phyloP scores from a whole-genome alignment of 2,888 invertebrate genomes.

The Erannis defoliaria region DNA sequence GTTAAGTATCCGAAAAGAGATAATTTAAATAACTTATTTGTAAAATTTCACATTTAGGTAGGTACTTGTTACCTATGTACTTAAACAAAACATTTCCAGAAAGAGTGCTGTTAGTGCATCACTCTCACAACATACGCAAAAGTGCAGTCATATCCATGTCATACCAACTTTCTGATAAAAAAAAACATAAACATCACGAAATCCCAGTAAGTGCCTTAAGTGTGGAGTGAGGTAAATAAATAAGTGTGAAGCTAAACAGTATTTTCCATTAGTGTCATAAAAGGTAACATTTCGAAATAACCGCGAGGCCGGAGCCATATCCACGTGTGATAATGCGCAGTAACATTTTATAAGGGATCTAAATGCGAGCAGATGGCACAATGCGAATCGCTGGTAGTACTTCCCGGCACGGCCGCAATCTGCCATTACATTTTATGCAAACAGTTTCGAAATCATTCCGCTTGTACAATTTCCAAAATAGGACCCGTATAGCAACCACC shows the following conservation, averaged over 20 bases:
- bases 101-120: not conserved
- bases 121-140: not conserved
- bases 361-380: slow-evolving; percentile 84
- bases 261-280: slow-evolving; percentile 83
- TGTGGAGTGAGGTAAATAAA: slow-evolving; percentile 65
- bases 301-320: slow-evolving; percentile 72
- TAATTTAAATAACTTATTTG: too few relatives aligned
- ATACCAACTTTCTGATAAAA: slow-evolving; percentile 2
- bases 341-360: slow-evolving; percentile 86
- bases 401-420: slow-evolving; percentile 78
- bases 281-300: slow-evolving; percentile 80
- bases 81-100: not conserved
- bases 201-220: slow-evolving; percentile 45
- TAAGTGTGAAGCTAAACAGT: slow-evolving; percentile 73
- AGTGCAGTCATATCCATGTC: not conserved
- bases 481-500: slow-evolving; percentile 34
- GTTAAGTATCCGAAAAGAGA: too few relatives aligned
- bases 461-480: slow-evolving; percentile 67
- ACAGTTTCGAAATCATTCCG: slow-evolving; percentile 75
- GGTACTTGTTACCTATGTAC: too few relatives aligned
- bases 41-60: too few relatives aligned
- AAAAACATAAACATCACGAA: slow-evolving; percentile 33
- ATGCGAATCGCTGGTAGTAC: slow-evolving; percentile 77
- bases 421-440: slow-evolving; percentile 84
- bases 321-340: slow-evolving; percentile 84